Base-by-base conservation (phyloP, 2,888 invertebrate species). In the Platycheirus rosarum region DNA sequence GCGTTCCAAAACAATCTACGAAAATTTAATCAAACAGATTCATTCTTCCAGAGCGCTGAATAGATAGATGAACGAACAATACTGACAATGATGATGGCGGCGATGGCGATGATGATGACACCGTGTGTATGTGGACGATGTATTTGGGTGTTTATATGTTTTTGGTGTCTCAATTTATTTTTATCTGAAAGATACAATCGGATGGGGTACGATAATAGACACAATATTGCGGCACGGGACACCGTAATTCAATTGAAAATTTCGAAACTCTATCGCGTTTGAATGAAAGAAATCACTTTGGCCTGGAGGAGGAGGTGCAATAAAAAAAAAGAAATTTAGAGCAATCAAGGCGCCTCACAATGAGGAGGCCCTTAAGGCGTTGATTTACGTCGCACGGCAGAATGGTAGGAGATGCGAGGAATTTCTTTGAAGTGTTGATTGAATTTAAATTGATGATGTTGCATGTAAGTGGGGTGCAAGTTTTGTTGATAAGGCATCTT, bases 161-260 rank as follows among this genome's bases (percentile, higher is more conserved):
- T 35, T 20, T 68, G 14, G 44, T 69, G 46, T 46, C 69, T 55
- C 42, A 29, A 60, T 60, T 63, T 55, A n/a, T 40, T 73, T 55
- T 51, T 40, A 51, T 53, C 42, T 2, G 26, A 62, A 29, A 55
- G 29, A 78, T 62, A 69, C 46, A 42, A 40, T 60, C 18, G 8
- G 23, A 23, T 6, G 23, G 6, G 23, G 23, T 2, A 60, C 42
- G 42, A 60, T 60, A 74, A 53, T 65, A 53, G 79, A 63, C 48
- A 65, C n/a, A 37, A 69, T 48, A 57, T 65, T 76, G 76, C 76
- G 76, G 80, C 76, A 80, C 76, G 76, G 79, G 76, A 76, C n/a
- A n/a, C 76, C 76, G 60, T 66, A 80, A 80, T 80, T 80, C 70
- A 75, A 80, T 80, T 80, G 76, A 80, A 80, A 63, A 4, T 76